phyloP scores from a whole-genome alignment of 2,888 invertebrate genomes.

The Drosophila rellima region DNA sequence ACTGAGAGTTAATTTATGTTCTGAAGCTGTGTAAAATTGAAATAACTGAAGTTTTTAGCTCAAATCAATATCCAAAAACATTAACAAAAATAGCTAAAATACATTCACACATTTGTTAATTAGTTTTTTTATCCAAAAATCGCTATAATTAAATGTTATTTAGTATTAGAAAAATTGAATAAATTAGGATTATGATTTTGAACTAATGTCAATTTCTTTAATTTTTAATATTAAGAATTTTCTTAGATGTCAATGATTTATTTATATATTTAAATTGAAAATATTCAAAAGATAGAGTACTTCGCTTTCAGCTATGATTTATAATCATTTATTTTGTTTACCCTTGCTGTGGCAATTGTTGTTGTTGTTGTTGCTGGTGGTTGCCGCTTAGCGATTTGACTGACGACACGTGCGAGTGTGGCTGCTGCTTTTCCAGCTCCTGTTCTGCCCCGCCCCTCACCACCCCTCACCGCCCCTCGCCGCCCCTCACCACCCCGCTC shows the following conservation, averaged over 20 bases:
- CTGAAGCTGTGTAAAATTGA: too few species aligned
- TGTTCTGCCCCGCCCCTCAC: background rate
- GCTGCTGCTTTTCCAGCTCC: conserved; percentile 5
- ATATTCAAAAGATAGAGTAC: conserved; percentile 24
- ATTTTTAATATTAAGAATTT: too few species aligned
- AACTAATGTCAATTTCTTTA: too few species aligned
- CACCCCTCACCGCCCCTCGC: background rate
- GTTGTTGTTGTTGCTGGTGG: conserved; percentile 35
- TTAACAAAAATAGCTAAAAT: too few species aligned
- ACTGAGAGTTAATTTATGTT: too few species aligned
- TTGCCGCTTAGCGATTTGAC: conserved; percentile 52
- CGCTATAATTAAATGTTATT: too few species aligned
- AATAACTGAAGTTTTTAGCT: too few species aligned
- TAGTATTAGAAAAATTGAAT: too few species aligned
- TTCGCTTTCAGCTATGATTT: conserved; percentile 1
- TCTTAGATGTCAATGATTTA: background rate
- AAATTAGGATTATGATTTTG: too few species aligned
- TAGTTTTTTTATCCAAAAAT: too few species aligned
- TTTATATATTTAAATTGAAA: background rate
- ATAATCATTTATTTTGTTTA: conserved; percentile 8
- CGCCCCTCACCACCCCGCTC: background rate
- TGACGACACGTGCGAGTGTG: conserved; percentile 56
- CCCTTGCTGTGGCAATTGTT: conserved; percentile 14
- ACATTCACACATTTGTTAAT: too few species aligned
- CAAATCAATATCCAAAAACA: too few species aligned